Percentiles rank a stretch among this genome's conserved stretches.
phyloP scores from a whole-genome alignment of 2,113 vertebrate species.

The Esox niger region DNA sequence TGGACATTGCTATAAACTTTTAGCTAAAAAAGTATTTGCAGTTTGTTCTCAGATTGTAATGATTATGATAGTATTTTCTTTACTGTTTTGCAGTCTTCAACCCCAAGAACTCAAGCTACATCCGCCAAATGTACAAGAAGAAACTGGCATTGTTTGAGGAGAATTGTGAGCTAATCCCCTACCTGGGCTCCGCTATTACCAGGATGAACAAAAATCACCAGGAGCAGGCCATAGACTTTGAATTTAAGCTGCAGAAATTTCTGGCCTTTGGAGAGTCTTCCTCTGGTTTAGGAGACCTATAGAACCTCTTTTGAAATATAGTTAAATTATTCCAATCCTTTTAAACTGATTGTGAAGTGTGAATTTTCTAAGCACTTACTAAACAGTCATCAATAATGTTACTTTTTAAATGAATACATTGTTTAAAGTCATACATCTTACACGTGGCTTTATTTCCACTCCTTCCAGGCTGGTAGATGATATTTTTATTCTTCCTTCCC shows the following conservation, averaged over 20 bases:
- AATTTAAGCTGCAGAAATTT: slow-evolving; percentile 77
- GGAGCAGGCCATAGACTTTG: slow-evolving; percentile 75
- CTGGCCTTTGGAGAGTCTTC: slow-evolving; percentile 70
- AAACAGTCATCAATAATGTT: no score
- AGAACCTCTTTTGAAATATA: slow-evolving; percentile 22
- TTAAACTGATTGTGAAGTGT: not conserved
- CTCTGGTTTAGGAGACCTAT: slow-evolving; percentile 23
- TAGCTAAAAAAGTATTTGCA: not conserved
- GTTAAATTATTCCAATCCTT: not conserved
- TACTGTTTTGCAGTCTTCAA: slow-evolving; percentile 80
- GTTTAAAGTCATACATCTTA: no score
- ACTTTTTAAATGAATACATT: no score
- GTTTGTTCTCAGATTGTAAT: not conserved
- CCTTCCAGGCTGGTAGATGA: no score
- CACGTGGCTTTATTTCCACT: no score
- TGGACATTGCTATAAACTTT: not conserved
- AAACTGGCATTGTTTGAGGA: slow-evolving; percentile 81
- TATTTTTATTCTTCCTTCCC: no score
- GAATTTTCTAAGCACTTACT: no score
- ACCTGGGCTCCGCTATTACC: slow-evolving; percentile 78
- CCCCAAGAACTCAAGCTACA: slow-evolving; percentile 67
- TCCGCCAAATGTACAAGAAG: slow-evolving; percentile 77
- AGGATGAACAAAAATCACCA: slow-evolving; percentile 69
- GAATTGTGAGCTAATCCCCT: slow-evolving; percentile 83
- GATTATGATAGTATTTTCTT: not conserved